These are phyloP conservation scores for Sminthurinus signatus DNA, from an alignment of 1,140 invertebrate genomes.

Conservation along the genomic window DNA sequence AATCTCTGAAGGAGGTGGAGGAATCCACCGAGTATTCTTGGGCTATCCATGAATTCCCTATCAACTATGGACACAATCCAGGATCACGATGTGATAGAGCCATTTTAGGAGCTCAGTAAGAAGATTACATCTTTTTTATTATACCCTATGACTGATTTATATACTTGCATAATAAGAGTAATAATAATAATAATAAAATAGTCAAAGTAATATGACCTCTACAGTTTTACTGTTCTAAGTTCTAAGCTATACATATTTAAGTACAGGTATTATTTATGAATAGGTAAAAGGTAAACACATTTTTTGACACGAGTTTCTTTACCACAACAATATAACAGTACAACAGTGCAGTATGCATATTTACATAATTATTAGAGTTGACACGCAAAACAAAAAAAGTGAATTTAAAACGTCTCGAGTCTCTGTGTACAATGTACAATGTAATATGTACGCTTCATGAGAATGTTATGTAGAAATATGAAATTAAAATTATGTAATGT, in stretches of 20 bases:
- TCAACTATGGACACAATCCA: conserved; percentile 38
- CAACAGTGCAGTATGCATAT: no score
- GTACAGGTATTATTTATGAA: neutral
- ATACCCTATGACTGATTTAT: neutral
- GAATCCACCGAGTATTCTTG: conserved; percentile 38
- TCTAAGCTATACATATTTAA: neutral
- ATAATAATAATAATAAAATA: no score
- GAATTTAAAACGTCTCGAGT: no score
- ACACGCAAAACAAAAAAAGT: no score
- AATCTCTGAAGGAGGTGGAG: conserved; percentile 21
- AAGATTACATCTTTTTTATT: neutral
- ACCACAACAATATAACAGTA: no score
- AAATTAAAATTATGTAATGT: no score
- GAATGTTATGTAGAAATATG: no score
- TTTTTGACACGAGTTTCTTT: no score
- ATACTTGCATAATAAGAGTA: no score
- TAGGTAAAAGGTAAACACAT: neutral
- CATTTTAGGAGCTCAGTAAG: conserved; percentile 35
- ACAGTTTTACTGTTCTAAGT: neutral
- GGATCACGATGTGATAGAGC: conserved; percentile 30
- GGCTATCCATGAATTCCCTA: conserved; percentile 38
- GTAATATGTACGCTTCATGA: no score
- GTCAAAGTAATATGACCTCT: neutral
- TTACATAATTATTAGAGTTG: no score
- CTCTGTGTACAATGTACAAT: no score